Conservation (phyloP, 2,888 invertebrate genomes). For the Julus scandinavius region DNA sequence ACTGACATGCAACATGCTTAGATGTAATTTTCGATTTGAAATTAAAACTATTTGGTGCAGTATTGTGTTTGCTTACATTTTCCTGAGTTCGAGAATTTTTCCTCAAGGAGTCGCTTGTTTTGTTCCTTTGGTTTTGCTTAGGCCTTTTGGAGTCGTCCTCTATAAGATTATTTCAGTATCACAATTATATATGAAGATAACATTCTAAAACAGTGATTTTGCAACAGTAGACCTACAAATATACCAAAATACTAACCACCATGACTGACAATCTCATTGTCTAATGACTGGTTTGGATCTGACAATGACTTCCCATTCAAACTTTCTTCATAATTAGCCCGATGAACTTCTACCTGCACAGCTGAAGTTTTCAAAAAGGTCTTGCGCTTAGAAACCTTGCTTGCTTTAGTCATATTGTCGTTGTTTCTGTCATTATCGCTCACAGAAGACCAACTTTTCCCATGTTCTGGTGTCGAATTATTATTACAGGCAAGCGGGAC, state of each 20-base stretch:
- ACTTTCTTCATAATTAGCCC: neutral
- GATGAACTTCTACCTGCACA: neutral
- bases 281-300: neutral
- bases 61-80: conserved; percentile 21
- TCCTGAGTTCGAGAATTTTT: neutral
- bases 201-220: neutral
- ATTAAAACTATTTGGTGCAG: too few relatives aligned
- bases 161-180: neutral
- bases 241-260: neutral
- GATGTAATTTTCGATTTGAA: neutral
- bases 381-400: neutral
- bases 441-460: neutral
- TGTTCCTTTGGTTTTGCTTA: neutral
- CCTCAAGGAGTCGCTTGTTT: neutral
- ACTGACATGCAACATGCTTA: too few relatives aligned
- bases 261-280: neutral
- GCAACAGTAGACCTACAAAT: too few relatives aligned
- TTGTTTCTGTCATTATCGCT: neutral
- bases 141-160: neutral
- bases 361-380: neutral
- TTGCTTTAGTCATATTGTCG: neutral
- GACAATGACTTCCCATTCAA: neutral
- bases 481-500: neutral
- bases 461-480: neutral
- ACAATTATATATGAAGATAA: neutral